Evolutionary conservation across 1,140 invertebrate genomes (phyloP).

Genomic region (Listronotus oregonensis): DNA sequence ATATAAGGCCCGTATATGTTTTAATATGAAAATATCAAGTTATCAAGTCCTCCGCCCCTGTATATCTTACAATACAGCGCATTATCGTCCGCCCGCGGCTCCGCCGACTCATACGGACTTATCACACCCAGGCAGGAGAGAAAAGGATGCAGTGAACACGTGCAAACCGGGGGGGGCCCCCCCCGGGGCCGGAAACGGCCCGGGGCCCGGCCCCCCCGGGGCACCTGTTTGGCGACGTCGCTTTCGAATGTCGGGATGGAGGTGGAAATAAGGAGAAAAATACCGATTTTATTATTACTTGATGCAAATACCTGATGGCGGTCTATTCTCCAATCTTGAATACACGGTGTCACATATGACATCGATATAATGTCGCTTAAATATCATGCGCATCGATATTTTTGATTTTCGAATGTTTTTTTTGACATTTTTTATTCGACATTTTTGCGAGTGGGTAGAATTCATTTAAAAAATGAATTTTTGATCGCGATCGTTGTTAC

Average conservation of each 20-base stretch:
- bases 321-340: too few relatives aligned
- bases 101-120: constrained; percentile 3
- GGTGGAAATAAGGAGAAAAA: background rate
- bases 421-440: too few relatives aligned
- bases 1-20: background rate
- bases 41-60: background rate
- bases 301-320: too few relatives aligned
- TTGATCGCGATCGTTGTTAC: too few relatives aligned
- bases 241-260: background rate
- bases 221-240: background rate
- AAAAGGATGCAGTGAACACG: constrained; percentile 2
- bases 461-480: too few relatives aligned
- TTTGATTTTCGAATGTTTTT: too few relatives aligned
- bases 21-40: background rate
- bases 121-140: background rate
- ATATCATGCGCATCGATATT: too few relatives aligned
- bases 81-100: background rate
- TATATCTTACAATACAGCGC: background rate
- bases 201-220: background rate
- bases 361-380: too few relatives aligned
- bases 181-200: background rate
- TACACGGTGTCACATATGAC: too few relatives aligned
- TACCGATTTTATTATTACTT: too few relatives aligned
- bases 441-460: too few relatives aligned
- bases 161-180: background rate